Evolutionary conservation across 2,113 vertebrate species (phyloP).

Genomic region (Motacilla tschutschensis): DNA sequence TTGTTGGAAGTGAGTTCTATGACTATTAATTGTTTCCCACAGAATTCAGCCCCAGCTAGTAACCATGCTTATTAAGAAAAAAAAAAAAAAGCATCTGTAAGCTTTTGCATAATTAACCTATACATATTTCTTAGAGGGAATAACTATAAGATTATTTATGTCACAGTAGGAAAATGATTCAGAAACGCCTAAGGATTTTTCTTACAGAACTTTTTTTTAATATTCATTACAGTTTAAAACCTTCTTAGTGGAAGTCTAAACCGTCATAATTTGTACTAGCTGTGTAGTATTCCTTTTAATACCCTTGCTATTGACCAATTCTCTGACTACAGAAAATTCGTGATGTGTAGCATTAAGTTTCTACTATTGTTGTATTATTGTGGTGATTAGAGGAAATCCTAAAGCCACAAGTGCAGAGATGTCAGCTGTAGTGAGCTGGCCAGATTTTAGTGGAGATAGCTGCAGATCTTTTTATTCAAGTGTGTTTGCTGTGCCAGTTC

Average conservation of each 20-base stretch:
- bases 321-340: background rate
- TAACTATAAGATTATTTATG: conserved; percentile 59
- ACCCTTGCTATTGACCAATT: background rate
- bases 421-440: background rate
- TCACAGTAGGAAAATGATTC: conserved; percentile 27
- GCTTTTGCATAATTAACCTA: conserved; percentile 57
- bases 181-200: conserved; percentile 13
- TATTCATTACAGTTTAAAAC: conserved; percentile 14
- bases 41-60: conserved; percentile 7
- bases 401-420: background rate
- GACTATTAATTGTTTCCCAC: conserved; percentile 26
- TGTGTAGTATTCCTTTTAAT: background rate
- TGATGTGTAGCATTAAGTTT: background rate
- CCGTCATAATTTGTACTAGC: background rate
- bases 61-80: conserved; percentile 37
- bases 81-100: background rate
- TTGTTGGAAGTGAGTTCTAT: conserved; percentile 24
- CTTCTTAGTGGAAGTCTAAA: background rate
- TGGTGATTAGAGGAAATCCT: background rate
- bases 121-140: conserved; percentile 52
- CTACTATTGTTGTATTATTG: background rate
- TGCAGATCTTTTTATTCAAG: background rate
- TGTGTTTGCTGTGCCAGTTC: background rate
- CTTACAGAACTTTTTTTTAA: background rate
- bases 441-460: background rate